Evolutionary conservation across 1,140 invertebrate species (phyloP), one percentile per base, ranked within the genome.

Genomic region (Lasioglossum baleicum): DNA sequence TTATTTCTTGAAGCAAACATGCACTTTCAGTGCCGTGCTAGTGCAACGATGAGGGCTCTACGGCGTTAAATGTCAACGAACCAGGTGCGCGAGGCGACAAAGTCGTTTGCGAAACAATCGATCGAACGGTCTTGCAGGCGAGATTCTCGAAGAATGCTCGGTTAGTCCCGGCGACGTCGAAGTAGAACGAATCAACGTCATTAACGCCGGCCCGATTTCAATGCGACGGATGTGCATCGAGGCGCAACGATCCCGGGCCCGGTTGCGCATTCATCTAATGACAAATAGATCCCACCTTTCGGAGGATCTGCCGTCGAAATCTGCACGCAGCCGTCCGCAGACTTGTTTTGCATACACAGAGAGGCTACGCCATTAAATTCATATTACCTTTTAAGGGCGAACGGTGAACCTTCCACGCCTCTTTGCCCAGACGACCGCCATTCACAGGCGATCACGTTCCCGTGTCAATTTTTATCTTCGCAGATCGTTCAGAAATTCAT

Each of bases 111-210:
- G 22, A 58, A 56, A 48, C 51, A 31, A 70, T 66, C 60, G 84
- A 86, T 86, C 72, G 80, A 85, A 80, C 69, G 60, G 53, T 51
- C 82, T 51, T 70, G 26, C 58, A 61, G 26, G 68, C 42, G 66
- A 83, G 77, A 74, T 75, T 35, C 48, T 76, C 44, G 20, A 68
- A 83, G 84, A 72, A 87, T 82, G 63, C 74, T 69, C 6, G 56
- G 58, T 70, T 64, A 66, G 8, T 10, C 5, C 7, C 26, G 72
- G 42, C 66, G 67, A 58, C 67, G 75, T 63, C 82, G 76, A 84
- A 85, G 84, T 83, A 83, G 87, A 87, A 85, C 89, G 86, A 90
- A 89, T 89, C 82, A 82, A 78, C 71, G 86, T 89, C 89, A 85
- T 89, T 90, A 90, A 80, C 77, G 83, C 17, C 77, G 64, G 58